Percentiles rank a stretch among this genome's conserved stretches.
Conservation (phyloP, 2,888 invertebrate species). For the Eilema caniola region DNA sequence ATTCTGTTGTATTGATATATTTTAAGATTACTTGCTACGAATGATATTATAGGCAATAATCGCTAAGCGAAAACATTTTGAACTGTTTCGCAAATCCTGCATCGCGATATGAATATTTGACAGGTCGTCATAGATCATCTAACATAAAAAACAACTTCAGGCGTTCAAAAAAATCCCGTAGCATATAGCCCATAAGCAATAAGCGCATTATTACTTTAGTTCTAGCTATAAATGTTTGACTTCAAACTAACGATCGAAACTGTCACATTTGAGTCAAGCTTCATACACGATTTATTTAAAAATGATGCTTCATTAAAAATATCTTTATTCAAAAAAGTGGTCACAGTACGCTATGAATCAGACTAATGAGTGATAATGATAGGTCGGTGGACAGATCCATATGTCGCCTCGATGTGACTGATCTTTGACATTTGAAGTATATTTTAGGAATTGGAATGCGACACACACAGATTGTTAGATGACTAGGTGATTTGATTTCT, state of each 20-base stretch:
- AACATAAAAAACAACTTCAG: too few relatives aligned
- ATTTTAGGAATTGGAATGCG: conserved; percentile 16
- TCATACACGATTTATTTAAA: conserved; percentile 66
- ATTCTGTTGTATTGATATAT: not conserved
- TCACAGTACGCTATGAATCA: conserved; percentile 57
- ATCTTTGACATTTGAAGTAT: conserved; percentile 48
- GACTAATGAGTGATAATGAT: conserved; percentile 65
- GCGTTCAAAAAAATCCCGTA: too few relatives aligned
- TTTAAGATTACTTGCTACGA: not conserved
- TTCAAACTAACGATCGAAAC: not conserved
- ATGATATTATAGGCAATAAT: not conserved
- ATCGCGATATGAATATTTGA: not conserved
- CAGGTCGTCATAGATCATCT: too few relatives aligned
- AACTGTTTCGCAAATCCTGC: not conserved
- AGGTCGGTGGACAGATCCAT: conserved; percentile 49
- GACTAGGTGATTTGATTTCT: not conserved
- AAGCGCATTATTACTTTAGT: too few relatives aligned
- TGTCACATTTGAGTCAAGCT: conserved; percentile 10
- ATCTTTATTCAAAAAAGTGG: conserved; percentile 66
- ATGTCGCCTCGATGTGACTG: conserved; percentile 33
- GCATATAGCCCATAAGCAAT: too few relatives aligned
- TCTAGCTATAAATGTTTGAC: not conserved
- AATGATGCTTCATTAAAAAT: conserved; percentile 75
- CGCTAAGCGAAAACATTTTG: not conserved
- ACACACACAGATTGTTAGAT: conserved; percentile 8